Evolutionary conservation across 2,113 vertebrate genomes (phyloP).

Genomic region (Tauraco erythrolophus): DNA sequence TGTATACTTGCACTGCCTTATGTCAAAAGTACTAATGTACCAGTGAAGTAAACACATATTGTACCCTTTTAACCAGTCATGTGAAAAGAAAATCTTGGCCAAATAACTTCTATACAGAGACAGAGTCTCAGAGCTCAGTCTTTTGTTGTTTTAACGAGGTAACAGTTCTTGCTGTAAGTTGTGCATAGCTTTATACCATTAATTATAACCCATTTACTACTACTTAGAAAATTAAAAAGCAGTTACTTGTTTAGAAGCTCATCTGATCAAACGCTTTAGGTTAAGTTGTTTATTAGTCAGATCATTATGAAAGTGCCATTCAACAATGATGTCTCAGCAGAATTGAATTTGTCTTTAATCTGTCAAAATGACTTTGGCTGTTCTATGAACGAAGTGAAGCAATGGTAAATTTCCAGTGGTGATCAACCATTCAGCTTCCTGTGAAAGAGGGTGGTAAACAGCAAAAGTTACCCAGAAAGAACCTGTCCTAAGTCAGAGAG

Average conservation of each 20-base stretch:
- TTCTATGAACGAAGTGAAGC: neutral
- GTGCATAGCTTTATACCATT: neutral
- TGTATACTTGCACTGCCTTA: neutral
- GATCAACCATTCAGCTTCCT: neutral
- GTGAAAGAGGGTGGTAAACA: neutral
- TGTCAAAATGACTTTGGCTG: neutral
- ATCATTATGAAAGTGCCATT: neutral
- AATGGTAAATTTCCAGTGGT: neutral
- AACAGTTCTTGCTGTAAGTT: neutral
- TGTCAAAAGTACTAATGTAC: neutral
- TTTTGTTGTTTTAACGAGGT: neutral
- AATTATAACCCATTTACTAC: neutral
- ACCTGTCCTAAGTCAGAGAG: neutral
- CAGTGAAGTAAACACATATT: neutral
- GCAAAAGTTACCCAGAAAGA: neutral
- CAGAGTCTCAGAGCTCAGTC: neutral
- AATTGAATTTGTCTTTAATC: neutral
- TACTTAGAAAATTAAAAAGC: neutral
- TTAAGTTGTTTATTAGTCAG: neutral
- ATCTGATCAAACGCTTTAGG: rapidly evolving
- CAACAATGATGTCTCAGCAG: constrained; percentile 11
- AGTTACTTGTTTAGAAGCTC: neutral
- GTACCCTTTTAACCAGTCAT: neutral
- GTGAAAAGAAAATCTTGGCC: neutral
- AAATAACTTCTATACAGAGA: neutral